phyloP scores from a whole-genome alignment of 2,888 invertebrate genomes.

The Muscina levida region DNA sequence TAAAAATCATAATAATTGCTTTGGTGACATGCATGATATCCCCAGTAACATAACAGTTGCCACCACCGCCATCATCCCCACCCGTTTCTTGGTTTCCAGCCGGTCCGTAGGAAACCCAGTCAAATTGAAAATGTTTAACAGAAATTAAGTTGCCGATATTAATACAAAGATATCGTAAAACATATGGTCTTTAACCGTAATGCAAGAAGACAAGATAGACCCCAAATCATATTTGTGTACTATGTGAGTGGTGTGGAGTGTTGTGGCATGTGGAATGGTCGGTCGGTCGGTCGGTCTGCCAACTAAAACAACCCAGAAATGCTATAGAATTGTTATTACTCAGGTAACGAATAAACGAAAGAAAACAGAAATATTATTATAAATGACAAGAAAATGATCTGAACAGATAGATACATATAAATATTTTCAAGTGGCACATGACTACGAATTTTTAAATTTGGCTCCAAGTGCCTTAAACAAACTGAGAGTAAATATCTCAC shows the following conservation, averaged over 20 bases:
- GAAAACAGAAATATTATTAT: conserved; percentile 54
- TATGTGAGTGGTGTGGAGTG: not conserved
- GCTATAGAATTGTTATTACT: conserved; percentile 17
- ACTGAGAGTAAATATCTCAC: conserved; percentile 11
- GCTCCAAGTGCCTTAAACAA: not conserved
- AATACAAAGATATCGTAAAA: conserved; percentile 55
- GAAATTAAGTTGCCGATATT: conserved; percentile 62
- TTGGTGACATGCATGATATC: conserved; percentile 57
- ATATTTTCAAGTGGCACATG: conserved; percentile 12
- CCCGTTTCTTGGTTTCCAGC: conserved; percentile 68
- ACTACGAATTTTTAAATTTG: too few species aligned
- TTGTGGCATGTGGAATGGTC: conserved; percentile 30
- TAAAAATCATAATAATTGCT: conserved; percentile 49
- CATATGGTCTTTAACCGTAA: conserved; percentile 47
- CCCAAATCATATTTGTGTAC: conserved; percentile 60
- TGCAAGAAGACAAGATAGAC: not conserved
- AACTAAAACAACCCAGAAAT: conserved; percentile 1
- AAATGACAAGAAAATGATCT: conserved; percentile 64
- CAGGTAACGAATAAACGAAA: not conserved
- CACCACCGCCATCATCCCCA: conserved; percentile 37
- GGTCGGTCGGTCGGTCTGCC: not conserved
- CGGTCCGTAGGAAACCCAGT: not conserved
- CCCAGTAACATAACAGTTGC: conserved; percentile 69
- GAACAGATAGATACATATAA: conserved; percentile 40
- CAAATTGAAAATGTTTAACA: conserved; percentile 29